Evolutionary conservation across 1,140 invertebrate species (phyloP), one percentile per base, ranked within the genome.

Genomic region (Drosophila triauraria): DNA sequence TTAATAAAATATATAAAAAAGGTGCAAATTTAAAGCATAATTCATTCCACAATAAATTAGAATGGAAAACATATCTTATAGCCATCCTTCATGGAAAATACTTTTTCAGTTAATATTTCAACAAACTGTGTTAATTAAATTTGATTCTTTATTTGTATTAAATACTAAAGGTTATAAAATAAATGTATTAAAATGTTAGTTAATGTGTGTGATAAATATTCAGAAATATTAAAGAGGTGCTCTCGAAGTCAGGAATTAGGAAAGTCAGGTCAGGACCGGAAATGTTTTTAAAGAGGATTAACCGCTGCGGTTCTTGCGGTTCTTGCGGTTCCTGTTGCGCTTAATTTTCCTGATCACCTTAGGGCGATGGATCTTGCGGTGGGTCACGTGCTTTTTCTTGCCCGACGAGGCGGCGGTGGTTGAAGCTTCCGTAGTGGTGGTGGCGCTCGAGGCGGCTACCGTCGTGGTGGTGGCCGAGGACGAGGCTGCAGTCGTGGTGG

Each of bases 401-500:
- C 9, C 17, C 27, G 54, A 32, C 6, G 38, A 25, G 7, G 53
- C 13, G 7, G 53, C 13, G 3, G 32, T 4, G 1, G 35, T 23
- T 30, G 63, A 20, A 2, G 64, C 23, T 13, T 53, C 59, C 15
- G 51, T 54, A 15, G 56, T 61, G n/a, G 63, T 67, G 1, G 64
- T 62, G 17, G 64, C 61, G 3, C 8, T 20, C 5, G 59, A 38
- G 12, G 44, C 15, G 0, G 20, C 20, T 0, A 44, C 30, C 2
- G 63, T 60, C 0, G 64, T 67, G 1, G 27, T 13, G 0, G 64
- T 68, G 12, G 65, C 56, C 0, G 64, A 68, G 23, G 61, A 46
- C 2, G 62, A 57, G 0, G 57, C 23, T 4, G 44, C 27, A 7
- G 64, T 51, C 0, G 65, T 51, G 15, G 65, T 64, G 0, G 65